Evolutionary conservation across 2,113 vertebrate species (phyloP), one percentile per base, ranked within the genome.

Genomic region (Pampusana beccarii): DNA sequence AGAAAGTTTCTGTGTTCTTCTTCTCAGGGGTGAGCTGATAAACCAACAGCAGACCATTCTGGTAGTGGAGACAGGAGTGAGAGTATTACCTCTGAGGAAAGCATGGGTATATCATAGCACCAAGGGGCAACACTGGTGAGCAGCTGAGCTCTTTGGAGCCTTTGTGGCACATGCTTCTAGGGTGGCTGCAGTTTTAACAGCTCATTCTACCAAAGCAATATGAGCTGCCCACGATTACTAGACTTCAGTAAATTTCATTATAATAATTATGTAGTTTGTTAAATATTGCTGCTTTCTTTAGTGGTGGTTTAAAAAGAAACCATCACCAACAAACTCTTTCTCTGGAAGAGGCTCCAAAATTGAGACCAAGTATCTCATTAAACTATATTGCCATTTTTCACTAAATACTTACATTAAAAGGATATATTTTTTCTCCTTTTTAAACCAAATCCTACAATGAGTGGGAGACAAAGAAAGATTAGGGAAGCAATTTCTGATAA

Each of bases 1-100:
- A 89, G 78, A 96, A 96, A 85, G 31, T 61, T 54, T 96, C 92
- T 83, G 71, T 80, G 90, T 95, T 96, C 54, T 94, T 88, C 61
- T 97, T 84, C 34, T 16, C 61, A 86, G 75, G 46, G 11, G 23
- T 28, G 80, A 80, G 33, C 42, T 92, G 72, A 58, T 51, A 84
- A 84, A 79, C 60, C 69, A 91, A 74, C n/a, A 93, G 56, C 33
- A 84, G 84, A 80, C 18, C 57, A 29, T 57, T 75, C 58, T 20
- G 23, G 26, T 14, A 65, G 40, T 16, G 18, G 25, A 33, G 44
- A 57, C 24, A 78, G 1, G 7, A 80, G 9, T 10, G 11, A 53
- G 33, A 95, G 18, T 38, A 79, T 67, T 44, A 84, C 8, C 9
- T 42, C 56, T 67, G 12, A 34, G 34, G 75, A 84, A 36, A 73